phyloP scores from a whole-genome alignment of 2,113 vertebrate genomes.

The Thinocorus orbignyianus region DNA sequence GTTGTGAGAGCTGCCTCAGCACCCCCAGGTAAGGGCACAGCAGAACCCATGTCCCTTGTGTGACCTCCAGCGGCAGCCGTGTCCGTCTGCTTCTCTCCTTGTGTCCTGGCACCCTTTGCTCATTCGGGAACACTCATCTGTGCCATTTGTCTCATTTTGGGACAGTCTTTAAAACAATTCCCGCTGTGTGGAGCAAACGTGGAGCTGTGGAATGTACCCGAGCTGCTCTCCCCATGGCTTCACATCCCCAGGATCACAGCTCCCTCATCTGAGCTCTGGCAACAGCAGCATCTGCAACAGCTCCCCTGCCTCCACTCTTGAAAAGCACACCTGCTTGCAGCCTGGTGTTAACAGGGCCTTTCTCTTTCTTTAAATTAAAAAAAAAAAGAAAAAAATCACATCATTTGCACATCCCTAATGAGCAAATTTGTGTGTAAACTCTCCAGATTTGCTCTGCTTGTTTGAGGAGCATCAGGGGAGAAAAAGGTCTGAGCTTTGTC shows the following conservation, averaged over 20 bases:
- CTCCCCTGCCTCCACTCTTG: rapidly evolving
- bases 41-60: rapidly evolving
- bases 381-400: too few species aligned
- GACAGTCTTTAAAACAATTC: background rate
- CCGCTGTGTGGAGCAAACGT: rapidly evolving
- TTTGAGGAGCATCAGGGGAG: background rate
- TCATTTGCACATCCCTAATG: rapidly evolving
- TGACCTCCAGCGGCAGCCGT: rapidly evolving
- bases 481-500: background rate
- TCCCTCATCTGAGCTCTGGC: background rate
- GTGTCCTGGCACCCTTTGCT: background rate
- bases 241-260: background rate
- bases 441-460: background rate
- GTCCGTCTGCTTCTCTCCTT: background rate
- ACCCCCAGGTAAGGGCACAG: constrained; percentile 25
- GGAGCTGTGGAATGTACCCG: rapidly evolving
- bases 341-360: background rate
- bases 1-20: background rate
- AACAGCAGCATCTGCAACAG: background rate
- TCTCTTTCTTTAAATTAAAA: background rate
- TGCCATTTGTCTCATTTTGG: rapidly evolving
- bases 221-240: background rate
- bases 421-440: background rate
- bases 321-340: rapidly evolving
- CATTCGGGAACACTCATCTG: rapidly evolving